A percentile compares a stretch with the other conserved stretches of the same genome.
These are phyloP conservation scores for Takifugu ocellatus DNA, from an alignment of 2,797 vertebrate genomes.

Conservation along the genomic window DNA sequence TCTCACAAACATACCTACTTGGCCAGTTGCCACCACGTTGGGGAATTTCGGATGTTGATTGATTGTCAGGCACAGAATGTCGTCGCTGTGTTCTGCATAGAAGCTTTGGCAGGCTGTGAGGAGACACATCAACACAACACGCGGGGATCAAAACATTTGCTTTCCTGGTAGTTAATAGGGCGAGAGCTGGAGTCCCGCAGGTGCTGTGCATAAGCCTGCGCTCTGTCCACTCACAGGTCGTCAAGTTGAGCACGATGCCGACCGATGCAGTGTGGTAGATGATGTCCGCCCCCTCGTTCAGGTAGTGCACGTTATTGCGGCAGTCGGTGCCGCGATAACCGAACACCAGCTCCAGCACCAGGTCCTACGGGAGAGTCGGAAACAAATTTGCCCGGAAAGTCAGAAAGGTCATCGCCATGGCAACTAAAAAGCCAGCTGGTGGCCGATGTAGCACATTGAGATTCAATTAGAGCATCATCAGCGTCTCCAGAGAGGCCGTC, in stretches of 20 bases:
- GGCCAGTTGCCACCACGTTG: constrained; percentile 99
- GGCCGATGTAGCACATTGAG: constrained; percentile 14
- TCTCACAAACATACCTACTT: constrained; percentile 99
- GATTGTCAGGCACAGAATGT: constrained; percentile 99
- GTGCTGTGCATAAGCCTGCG: no score
- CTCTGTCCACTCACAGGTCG: constrained; percentile 82
- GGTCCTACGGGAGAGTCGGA: constrained; percentile 78
- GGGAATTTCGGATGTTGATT: constrained; percentile 99
- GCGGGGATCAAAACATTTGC: constrained; percentile 4
- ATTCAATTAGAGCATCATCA: constrained; percentile 46
- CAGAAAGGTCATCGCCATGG: constrained; percentile 62
- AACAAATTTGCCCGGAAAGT: constrained; percentile 33
- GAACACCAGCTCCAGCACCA: constrained; percentile 93
- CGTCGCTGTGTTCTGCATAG: constrained; percentile 97
- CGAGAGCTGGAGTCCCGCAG: not conserved
- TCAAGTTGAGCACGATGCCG: constrained; percentile 92
- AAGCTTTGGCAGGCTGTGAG: constrained; percentile 93
- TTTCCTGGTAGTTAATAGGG: not conserved
- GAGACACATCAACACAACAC: constrained; percentile 23
- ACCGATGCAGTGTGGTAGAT: constrained; percentile 96
- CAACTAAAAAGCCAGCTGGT: constrained; percentile 42
- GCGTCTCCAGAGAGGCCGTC: constrained; percentile 27
- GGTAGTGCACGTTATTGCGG: constrained; percentile 97
- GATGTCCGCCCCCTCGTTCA: constrained; percentile 96
- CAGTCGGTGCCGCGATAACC: constrained; percentile 98